A percentile compares a stretch with the other conserved stretches of the same genome.
Conservation (phyloP, 1,140 invertebrate species). For the Drosophila azteca region DNA sequence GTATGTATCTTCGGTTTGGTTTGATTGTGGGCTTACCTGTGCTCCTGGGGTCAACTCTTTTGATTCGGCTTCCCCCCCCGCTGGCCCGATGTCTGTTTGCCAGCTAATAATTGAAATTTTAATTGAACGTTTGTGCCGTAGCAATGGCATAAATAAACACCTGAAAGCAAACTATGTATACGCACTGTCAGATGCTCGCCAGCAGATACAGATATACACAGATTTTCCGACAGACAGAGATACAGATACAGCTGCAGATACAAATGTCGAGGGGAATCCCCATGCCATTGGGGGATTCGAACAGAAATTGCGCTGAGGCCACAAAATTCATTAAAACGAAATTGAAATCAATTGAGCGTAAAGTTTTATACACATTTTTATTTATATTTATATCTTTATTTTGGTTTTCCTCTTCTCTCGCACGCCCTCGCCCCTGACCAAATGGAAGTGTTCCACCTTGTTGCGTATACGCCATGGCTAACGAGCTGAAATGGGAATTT, state of each 20-base stretch:
- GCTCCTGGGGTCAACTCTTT: no score
- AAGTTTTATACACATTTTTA: constrained; percentile 43
- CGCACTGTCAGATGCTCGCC: neutral
- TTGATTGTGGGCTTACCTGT: no score
- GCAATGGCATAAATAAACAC: constrained; percentile 62
- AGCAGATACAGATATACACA: neutral
- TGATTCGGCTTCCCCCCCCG: neutral
- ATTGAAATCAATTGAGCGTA: constrained; percentile 68
- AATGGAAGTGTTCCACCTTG: constrained; percentile 1
- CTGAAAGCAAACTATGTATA: constrained; percentile 29
- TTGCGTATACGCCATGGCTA: constrained; percentile 57
- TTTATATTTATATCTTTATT: constrained; percentile 7
- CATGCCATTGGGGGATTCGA: constrained; percentile 13
- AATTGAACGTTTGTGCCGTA: constrained; percentile 60
- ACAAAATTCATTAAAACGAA: constrained; percentile 68
- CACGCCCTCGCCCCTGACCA: neutral
- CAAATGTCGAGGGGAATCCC: neutral
- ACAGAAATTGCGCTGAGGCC: constrained; percentile 37
- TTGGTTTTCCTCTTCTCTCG: neutral
- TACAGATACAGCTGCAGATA: neutral
- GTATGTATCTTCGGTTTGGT: no score
- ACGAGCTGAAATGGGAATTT: constrained; percentile 62
- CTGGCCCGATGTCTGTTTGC: constrained; percentile 32
- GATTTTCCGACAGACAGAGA: no score
- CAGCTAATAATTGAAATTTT: constrained; percentile 75